Percentiles rank a stretch among this genome's conserved stretches.
These are phyloP conservation scores for Lonchura striata DNA, from an alignment of 2,113 vertebrate species.

Conservation along the genomic window DNA sequence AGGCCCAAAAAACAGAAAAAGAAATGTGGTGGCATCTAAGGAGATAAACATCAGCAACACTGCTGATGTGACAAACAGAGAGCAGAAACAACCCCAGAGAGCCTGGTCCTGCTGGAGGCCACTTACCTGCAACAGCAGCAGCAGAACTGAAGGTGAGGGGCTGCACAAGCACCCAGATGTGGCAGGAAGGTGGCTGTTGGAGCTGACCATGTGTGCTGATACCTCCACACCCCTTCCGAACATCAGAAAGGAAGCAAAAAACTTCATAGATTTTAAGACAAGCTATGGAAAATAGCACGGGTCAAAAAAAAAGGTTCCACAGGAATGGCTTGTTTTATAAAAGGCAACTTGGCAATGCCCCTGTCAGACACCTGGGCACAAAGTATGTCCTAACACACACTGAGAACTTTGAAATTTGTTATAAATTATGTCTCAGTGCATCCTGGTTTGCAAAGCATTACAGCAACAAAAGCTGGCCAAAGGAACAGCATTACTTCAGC, in stretches of 20 bases:
- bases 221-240: background rate
- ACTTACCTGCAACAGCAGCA: background rate
- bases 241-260: background rate
- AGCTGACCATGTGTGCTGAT: background rate
- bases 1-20: background rate
- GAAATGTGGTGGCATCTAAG: background rate
- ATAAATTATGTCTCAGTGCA: background rate
- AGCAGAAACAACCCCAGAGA: background rate
- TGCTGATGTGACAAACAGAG: background rate
- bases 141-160: background rate
- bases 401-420: background rate
- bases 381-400: background rate
- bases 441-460: background rate
- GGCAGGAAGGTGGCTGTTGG: background rate
- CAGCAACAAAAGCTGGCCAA: background rate
- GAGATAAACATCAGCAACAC: background rate
- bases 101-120: background rate
- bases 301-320: background rate
- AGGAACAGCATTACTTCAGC: background rate
- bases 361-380: background rate
- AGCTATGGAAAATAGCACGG: background rate
- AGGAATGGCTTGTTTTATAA: background rate
- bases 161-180: background rate
- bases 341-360: background rate
- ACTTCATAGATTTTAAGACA: background rate